Evolutionary conservation across 2,797 vertebrate genomes (phyloP), one percentile per base, ranked within the genome.

Genomic region (Phyllotis vaccarum): DNA sequence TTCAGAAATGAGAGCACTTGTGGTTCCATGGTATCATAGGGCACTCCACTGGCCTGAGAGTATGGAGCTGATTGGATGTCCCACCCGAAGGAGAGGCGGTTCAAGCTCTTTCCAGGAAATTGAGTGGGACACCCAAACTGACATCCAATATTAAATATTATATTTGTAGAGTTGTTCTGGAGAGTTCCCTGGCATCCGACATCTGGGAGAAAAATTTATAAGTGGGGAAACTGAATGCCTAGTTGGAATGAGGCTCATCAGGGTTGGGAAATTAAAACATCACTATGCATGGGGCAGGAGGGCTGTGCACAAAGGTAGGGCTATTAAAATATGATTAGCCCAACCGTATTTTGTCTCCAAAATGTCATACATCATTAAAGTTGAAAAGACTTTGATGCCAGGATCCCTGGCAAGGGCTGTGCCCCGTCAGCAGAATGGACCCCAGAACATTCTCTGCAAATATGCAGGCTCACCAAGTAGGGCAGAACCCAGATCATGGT

Each of bases 121-220:
- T 98, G 98, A 99, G 98, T 99, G 98, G 98, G 98, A 99, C 98
- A 98, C 98, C 98, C 98, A 97, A 98, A 98, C 98, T 98, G 98
- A 98, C 98, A 98, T 98, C 97, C 70, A 31, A 96, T 98, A 98
- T 99, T 98, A 98, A 98, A 98, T 98, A 98, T 97, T 98, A 92
- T 97, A 98, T 98, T 97, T 97, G 97, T 97, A 91, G 78, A 95
- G 98, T 96, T 92, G 96, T 93, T 98, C 98, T 70, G 95, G 93
- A 88, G 95, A 96, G 96, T 96, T 98, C 52, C 52, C 98, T 97
- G 98, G 98, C 98, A 98, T 94, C 60, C 93, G 95, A 98, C 98
- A 98, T 98, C 98, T 98, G 98, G 98, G 98, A 98, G 97, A 95
- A 49, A 96, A 2, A 96, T 95, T 97, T 90, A 82, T 96, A 94